Evolutionary conservation across 2,113 vertebrate genomes (phyloP).

Genomic region (Sapayoa aenigma): DNA sequence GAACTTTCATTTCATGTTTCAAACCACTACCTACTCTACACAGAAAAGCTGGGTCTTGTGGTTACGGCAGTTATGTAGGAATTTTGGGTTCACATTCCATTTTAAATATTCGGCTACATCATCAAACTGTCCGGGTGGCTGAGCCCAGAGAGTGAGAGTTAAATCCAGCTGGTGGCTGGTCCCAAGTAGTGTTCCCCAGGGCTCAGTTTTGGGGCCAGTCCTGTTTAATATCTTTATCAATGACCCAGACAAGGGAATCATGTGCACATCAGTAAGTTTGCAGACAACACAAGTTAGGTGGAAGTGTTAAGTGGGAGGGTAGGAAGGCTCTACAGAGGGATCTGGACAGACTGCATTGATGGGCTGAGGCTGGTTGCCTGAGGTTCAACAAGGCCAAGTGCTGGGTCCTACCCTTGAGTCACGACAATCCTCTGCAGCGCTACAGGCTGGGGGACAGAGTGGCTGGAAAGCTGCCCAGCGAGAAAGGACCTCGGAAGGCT

Average conservation of each 20-base stretch:
- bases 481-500: background rate
- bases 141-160: background rate
- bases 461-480: background rate
- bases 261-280: background rate
- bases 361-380: accelerated
- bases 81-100: background rate
- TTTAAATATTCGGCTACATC: background rate
- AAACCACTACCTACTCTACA: background rate
- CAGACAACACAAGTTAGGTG: background rate
- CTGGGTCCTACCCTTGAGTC: background rate
- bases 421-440: background rate
- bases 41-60: background rate
- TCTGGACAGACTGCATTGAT: background rate
- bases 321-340: background rate
- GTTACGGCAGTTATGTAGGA: background rate
- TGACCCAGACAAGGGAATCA: background rate
- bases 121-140: accelerated
- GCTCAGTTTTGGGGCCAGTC: background rate
- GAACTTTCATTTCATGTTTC: background rate
- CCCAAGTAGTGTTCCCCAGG: background rate
- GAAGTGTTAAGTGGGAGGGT: background rate
- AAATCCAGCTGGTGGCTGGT: background rate
- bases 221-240: background rate
- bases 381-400: background rate
- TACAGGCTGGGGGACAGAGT: background rate